These are phyloP conservation scores for Buathra laborator DNA, from an alignment of 2,888 invertebrate genomes.

Conservation along the genomic window DNA sequence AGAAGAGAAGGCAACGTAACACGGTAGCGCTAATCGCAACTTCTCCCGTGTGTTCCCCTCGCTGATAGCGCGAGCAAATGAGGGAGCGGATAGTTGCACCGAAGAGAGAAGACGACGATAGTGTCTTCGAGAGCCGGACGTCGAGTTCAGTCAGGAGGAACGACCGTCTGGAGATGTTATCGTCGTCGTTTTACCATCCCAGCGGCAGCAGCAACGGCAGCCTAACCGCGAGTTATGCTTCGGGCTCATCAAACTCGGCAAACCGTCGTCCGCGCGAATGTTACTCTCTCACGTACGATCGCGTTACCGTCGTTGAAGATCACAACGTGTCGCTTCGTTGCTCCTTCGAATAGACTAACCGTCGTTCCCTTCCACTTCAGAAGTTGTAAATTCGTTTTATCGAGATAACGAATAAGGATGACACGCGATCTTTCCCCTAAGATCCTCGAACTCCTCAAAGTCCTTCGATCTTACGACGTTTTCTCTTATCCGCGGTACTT, in stretches of 20 bases:
- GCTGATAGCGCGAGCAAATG: slow-evolving; percentile 20
- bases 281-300: slow-evolving; percentile 58
- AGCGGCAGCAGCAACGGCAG: slow-evolving; percentile 46
- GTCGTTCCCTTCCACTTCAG: not conserved
- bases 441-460: not conserved
- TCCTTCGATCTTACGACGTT: not conserved
- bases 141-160: slow-evolving; percentile 69
- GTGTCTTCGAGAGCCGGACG: slow-evolving; percentile 43
- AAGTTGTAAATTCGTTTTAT: not conserved
- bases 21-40: slow-evolving; percentile 51
- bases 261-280: slow-evolving; percentile 27
- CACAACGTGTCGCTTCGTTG: slow-evolving; percentile 26
- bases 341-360: not conserved
- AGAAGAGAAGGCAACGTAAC: slow-evolving; percentile 28
- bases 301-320: slow-evolving; percentile 43
- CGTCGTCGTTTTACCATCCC: slow-evolving; percentile 64
- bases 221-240: slow-evolving; percentile 71
- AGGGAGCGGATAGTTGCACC: not conserved
- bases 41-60: not conserved
- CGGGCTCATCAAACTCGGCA: slow-evolving; percentile 69
- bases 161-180: slow-evolving; percentile 75
- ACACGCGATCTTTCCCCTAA: not conserved
- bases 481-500: not conserved
- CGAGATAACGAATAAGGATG: not conserved
- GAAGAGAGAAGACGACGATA: slow-evolving; percentile 25